phyloP scores from a whole-genome alignment of 2,888 invertebrate genomes.

The Parascotia fuliginaria region DNA sequence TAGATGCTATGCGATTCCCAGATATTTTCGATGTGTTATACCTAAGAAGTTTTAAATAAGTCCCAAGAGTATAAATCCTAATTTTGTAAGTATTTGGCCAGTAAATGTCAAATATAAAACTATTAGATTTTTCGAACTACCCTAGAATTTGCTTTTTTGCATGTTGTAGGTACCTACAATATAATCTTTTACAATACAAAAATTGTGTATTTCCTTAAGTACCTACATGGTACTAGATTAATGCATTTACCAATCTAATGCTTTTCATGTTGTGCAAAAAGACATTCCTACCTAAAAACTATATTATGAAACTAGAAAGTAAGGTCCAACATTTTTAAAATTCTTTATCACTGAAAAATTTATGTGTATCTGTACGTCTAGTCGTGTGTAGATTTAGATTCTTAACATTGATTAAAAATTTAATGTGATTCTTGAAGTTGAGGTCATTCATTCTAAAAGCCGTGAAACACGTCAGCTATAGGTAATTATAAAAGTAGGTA shows the following conservation, averaged over 20 bases:
- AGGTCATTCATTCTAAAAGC: neutral
- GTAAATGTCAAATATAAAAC: neutral
- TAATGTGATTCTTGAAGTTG: neutral
- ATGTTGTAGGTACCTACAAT: neutral
- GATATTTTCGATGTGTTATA: neutral
- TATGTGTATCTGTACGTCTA: slow-evolving; percentile 41
- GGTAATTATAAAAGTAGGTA: too few species aligned
- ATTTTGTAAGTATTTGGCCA: neutral
- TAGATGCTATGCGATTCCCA: neutral
- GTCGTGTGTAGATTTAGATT: slow-evolving; percentile 46
- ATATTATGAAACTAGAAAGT: slow-evolving; percentile 24
- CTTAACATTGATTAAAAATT: slow-evolving; percentile 13
- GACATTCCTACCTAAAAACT: slow-evolving; percentile 56
- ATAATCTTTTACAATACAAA: slow-evolving; percentile 4
- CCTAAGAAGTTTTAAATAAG: neutral
- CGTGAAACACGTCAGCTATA: too few species aligned
- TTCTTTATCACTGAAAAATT: slow-evolving; percentile 26
- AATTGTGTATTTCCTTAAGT: slow-evolving; percentile 16
- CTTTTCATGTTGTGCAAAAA: slow-evolving; percentile 47
- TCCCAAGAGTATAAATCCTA: neutral
- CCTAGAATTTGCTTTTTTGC: neutral
- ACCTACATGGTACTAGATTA: slow-evolving; percentile 38
- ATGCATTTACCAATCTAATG: slow-evolving; percentile 31
- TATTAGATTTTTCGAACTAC: neutral
- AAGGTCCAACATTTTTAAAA: slow-evolving; percentile 24